A percentile compares a stretch with the other conserved stretches of the same genome.
These are phyloP conservation scores for Sandelia bainsii DNA, from an alignment of 2,797 vertebrate species.

Conservation along the genomic window DNA sequence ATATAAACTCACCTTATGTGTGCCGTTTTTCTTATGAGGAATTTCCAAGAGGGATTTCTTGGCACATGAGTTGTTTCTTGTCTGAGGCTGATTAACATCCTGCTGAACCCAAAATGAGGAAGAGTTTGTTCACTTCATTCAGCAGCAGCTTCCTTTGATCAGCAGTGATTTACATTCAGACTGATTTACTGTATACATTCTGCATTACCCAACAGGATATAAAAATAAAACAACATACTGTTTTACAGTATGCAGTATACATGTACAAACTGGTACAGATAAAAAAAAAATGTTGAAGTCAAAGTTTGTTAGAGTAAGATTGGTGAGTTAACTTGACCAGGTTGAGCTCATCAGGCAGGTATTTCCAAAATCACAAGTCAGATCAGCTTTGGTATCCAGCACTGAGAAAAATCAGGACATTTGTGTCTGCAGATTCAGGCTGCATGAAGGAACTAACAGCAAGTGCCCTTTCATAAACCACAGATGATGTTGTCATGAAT, in stretches of 20 bases:
- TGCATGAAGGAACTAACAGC: slow-evolving; percentile 18
- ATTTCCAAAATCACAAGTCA: slow-evolving; percentile 19
- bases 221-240: not conserved
- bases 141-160: slow-evolving; percentile 29
- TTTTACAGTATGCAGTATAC: too few species aligned
- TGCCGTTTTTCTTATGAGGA: slow-evolving; percentile 10
- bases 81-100: slow-evolving; percentile 54
- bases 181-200: not conserved
- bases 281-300: not conserved
- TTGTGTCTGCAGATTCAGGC: slow-evolving; percentile 18
- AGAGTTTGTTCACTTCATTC: slow-evolving; percentile 30
- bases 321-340: slow-evolving; percentile 20
- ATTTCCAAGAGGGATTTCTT: slow-evolving; percentile 28
- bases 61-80: slow-evolving; percentile 19
- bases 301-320: slow-evolving; percentile 7
- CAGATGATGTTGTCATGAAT: too few species aligned
- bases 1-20: not conserved
- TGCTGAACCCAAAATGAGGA: slow-evolving; percentile 39
- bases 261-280: not conserved
- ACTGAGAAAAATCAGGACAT: slow-evolving; percentile 20
- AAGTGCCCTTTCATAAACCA: too few species aligned
- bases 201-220: not conserved
- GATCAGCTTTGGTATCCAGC: slow-evolving; percentile 30
- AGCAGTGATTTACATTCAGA: slow-evolving; percentile 8
- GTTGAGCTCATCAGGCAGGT: slow-evolving; percentile 27